These are phyloP conservation scores for Oscheius sp. DNA, from an alignment of 1,140 invertebrate genomes.

Conservation along the genomic window DNA sequence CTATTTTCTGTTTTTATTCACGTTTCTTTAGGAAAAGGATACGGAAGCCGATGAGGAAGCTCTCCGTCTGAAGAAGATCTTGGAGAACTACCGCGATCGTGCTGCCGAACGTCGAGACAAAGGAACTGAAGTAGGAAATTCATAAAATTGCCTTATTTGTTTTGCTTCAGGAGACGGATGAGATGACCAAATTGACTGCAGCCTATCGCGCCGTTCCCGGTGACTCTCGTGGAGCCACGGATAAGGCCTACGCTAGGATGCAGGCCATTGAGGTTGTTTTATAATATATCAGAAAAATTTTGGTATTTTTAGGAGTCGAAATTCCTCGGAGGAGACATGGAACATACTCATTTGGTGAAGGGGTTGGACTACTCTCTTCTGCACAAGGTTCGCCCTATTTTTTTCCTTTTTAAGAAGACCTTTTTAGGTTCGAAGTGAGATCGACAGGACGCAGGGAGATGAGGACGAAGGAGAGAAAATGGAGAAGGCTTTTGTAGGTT, in stretches of 20 bases:
- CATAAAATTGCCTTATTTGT: background rate
- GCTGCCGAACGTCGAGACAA: slow-evolving; percentile 86
- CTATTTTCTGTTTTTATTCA: background rate
- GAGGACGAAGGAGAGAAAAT: slow-evolving; percentile 78
- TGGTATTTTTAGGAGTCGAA: slow-evolving; percentile 81
- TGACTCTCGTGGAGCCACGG: slow-evolving; percentile 59
- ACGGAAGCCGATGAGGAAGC: slow-evolving; percentile 48
- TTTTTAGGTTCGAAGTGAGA: slow-evolving; percentile 78
- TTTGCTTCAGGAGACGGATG: slow-evolving; percentile 21
- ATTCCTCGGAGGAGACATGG: slow-evolving; percentile 99
- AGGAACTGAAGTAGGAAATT: slow-evolving; percentile 67
- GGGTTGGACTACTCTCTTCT: slow-evolving; percentile 98
- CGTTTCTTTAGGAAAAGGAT: slow-evolving; percentile 36
- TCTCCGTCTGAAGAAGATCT: slow-evolving; percentile 48
- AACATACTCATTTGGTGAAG: slow-evolving; percentile 99
- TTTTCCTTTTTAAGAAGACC: no score
- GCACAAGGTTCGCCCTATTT: slow-evolving; percentile 87
- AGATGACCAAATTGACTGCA: slow-evolving; percentile 15
- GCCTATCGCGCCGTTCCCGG: slow-evolving; percentile 38
- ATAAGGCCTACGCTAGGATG: slow-evolving; percentile 88
- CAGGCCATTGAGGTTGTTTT: slow-evolving; percentile 74
- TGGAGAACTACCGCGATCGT: slow-evolving; percentile 58
- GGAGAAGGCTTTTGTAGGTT: slow-evolving; percentile 44
- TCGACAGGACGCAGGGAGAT: slow-evolving; percentile 77
- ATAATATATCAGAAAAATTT: background rate